phyloP scores from a whole-genome alignment of 2,797 vertebrate genomes.

The Limosa lapponica region DNA sequence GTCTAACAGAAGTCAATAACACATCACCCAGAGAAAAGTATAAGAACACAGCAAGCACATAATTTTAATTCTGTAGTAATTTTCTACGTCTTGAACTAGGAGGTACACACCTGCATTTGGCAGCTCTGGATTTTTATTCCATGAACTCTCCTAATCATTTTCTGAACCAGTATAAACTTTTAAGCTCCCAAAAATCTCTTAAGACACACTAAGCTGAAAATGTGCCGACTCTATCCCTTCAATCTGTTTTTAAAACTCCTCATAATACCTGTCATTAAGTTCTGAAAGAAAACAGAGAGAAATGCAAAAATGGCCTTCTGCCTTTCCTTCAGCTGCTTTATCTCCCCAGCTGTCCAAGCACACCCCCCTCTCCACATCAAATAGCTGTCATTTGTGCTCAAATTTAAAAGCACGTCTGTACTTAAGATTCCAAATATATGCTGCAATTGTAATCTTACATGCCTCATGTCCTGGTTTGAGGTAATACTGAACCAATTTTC shows the following conservation, averaged over 20 bases:
- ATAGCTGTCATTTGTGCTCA: not conserved
- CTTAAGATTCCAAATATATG: not conserved
- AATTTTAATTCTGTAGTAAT: not conserved
- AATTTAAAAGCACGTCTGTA: not conserved
- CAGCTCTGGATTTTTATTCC: not conserved
- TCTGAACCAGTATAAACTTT: not conserved
- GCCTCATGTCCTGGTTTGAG: not conserved
- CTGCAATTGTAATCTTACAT: not conserved
- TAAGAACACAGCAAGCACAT: not conserved
- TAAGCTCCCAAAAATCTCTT: not conserved
- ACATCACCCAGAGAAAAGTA: not conserved
- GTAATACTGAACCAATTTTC: not conserved
- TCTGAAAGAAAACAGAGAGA: not conserved
- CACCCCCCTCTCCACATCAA: rapidly evolving
- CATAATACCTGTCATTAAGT: not conserved
- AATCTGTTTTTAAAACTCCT: not conserved
- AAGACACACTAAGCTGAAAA: not conserved
- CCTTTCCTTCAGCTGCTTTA: not conserved
- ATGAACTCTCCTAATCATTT: not conserved
- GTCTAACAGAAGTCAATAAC: not conserved
- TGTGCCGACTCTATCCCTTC: not conserved
- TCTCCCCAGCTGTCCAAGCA: not conserved
- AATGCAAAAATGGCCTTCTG: not conserved
- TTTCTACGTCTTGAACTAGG: not conserved
- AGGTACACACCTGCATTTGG: not conserved